A percentile compares a stretch with the other conserved stretches of the same genome.
Evolutionary conservation across 2,888 invertebrate genomes (phyloP).

Genomic region (Agrotis puta): DNA sequence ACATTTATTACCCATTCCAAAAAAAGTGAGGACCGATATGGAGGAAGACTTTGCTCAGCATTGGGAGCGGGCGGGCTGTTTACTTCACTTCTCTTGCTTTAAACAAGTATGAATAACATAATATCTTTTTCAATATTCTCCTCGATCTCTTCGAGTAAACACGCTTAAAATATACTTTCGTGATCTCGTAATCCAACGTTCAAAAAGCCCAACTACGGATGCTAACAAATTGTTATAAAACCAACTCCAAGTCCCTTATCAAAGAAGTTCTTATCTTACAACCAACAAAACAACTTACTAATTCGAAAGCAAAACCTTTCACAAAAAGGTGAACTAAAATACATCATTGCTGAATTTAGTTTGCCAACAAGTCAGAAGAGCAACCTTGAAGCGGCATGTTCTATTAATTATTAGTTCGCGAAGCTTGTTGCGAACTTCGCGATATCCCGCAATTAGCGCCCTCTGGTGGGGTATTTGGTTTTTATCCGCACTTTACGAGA

Average conservation of each 20-base stretch:
- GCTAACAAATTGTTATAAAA: neutral
- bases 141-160: neutral
- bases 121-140: too few species aligned
- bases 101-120: too few species aligned
- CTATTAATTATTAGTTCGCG: conserved; percentile 66
- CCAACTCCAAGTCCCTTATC: neutral
- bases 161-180: neutral
- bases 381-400: conserved; percentile 58
- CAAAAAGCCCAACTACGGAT: too few species aligned
- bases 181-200: neutral
- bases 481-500: conserved; percentile 46
- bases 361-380: conserved; percentile 43
- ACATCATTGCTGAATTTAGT: conserved; percentile 46
- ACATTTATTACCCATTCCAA: too few species aligned
- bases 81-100: too few species aligned
- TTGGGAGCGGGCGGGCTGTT: too few species aligned
- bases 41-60: too few species aligned
- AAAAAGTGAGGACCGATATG: too few species aligned
- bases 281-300: conserved; percentile 14
- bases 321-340: conserved; percentile 31
- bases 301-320: neutral
- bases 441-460: conserved; percentile 60
- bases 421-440: conserved; percentile 58
- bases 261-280: neutral
- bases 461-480: conserved; percentile 51